phyloP scores from a whole-genome alignment of 2,888 invertebrate species.

The Platycheirus rosarum region DNA sequence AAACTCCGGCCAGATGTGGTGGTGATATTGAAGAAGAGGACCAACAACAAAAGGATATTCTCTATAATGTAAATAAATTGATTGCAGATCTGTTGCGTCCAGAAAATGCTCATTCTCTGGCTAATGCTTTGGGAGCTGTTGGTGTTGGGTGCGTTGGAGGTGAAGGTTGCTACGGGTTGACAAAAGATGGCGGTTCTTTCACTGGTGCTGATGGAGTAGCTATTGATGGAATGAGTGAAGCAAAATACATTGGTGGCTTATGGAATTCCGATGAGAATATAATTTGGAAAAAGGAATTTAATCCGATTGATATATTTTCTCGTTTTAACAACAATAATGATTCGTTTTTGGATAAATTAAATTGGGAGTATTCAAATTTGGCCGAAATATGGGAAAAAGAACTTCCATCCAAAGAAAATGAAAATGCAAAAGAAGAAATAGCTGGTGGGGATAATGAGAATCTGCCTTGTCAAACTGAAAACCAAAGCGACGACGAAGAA shows the following conservation, averaged over 20 bases:
- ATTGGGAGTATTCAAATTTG: conserved; percentile 79
- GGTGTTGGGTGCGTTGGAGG: conserved; percentile 48
- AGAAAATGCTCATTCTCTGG: conserved; percentile 77
- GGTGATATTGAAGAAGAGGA: conserved; percentile 67
- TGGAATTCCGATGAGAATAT: conserved; percentile 75
- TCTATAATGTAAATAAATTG: conserved; percentile 78
- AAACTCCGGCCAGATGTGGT: conserved; percentile 54
- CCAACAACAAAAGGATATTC: conserved; percentile 75
- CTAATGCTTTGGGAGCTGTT: conserved; percentile 73
- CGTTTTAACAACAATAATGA: conserved; percentile 72
- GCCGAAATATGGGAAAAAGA: conserved; percentile 77
- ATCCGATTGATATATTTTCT: conserved; percentile 76
- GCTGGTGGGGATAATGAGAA: neutral
- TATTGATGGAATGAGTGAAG: conserved; percentile 21
- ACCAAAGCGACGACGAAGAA: conserved; percentile 35
- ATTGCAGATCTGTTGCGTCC: conserved; percentile 79
- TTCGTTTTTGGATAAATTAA: conserved; percentile 75
- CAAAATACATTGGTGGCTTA: conserved; percentile 74
- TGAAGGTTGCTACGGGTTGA: conserved; percentile 54
- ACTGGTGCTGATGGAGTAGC: conserved; percentile 26
- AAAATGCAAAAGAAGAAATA: conserved; percentile 1
- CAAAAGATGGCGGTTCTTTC: conserved; percentile 32
- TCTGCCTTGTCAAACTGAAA: no score
- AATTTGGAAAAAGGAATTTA: conserved; percentile 75
- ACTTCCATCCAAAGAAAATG: conserved; percentile 30